Conservation (phyloP, 2,888 invertebrate genomes). For the Nomada fabriciana region DNA sequence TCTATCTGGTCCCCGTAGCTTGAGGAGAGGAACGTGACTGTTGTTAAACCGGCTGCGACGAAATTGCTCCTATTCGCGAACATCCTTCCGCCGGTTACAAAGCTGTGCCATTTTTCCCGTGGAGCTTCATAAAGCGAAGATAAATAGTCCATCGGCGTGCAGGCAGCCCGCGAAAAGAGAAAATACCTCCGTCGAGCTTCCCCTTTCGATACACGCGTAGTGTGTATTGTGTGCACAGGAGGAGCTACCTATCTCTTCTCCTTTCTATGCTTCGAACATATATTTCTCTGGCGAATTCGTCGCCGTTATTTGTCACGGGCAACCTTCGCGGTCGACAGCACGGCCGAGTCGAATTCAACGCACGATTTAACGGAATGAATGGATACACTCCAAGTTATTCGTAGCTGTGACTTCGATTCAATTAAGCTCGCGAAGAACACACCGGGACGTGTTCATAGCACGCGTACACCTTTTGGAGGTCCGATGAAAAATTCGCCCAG, state of each 20-base stretch:
- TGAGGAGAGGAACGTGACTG: conserved; percentile 65
- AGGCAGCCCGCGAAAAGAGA: conserved; percentile 42
- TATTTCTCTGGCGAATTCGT: conserved; percentile 48
- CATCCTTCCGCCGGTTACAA: conserved; percentile 77
- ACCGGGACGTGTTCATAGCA: conserved; percentile 15
- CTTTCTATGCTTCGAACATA: neutral
- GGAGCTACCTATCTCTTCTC: conserved; percentile 32
- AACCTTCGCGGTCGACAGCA: conserved; percentile 41
- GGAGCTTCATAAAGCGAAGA: conserved; percentile 78
- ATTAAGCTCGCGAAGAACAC: conserved; percentile 7
- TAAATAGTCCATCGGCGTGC: conserved; percentile 73
- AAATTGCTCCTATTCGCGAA: conserved; percentile 78
- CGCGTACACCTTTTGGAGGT: neutral
- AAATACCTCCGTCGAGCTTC: conserved; percentile 60
- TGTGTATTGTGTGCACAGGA: conserved; percentile 5
- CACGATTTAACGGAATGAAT: conserved; percentile 50
- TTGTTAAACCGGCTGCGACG: conserved; percentile 73
- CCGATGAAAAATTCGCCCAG: conserved; percentile 36
- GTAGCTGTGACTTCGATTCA: conserved; percentile 22
- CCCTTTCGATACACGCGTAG: conserved; percentile 39
- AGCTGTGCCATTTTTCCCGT: conserved; percentile 77
- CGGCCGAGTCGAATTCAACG: conserved; percentile 50
- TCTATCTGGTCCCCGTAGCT: conserved; percentile 22
- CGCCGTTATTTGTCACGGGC: conserved; percentile 65
- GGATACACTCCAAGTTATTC: conserved; percentile 48